Percentiles rank a stretch among this genome's conserved stretches.
phyloP scores from a whole-genome alignment of 2,888 invertebrate genomes.

The Molorchus minor region DNA sequence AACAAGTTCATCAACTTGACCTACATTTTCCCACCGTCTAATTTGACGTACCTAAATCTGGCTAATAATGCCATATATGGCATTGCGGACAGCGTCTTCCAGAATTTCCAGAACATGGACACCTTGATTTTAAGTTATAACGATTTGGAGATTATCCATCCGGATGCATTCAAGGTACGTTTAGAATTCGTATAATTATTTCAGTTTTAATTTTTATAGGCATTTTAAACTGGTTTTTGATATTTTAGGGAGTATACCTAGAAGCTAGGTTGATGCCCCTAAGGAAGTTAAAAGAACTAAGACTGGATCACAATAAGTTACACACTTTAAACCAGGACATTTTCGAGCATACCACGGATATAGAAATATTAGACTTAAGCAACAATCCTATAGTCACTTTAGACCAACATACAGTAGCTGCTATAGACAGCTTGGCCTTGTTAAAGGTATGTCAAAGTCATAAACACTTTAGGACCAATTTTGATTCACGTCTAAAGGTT shows the following conservation, averaged over 20 bases:
- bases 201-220: no score
- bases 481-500: no score
- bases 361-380: slow-evolving; percentile 75
- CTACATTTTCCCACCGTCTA: slow-evolving; percentile 64
- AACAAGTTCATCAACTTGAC: slow-evolving; percentile 41
- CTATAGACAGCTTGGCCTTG: slow-evolving; percentile 71
- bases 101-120: slow-evolving; percentile 69
- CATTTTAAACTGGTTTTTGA: slow-evolving; percentile 27
- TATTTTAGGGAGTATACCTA: slow-evolving; percentile 68
- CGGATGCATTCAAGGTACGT: slow-evolving; percentile 74
- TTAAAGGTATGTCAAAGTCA: slow-evolving; percentile 72
- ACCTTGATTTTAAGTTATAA: slow-evolving; percentile 77
- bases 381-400: slow-evolving; percentile 78
- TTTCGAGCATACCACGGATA: slow-evolving; percentile 75
- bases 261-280: slow-evolving; percentile 71
- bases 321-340: slow-evolving; percentile 76
- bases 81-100: slow-evolving; percentile 72
- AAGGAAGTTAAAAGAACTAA: slow-evolving; percentile 67
- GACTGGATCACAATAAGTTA: slow-evolving; percentile 75
- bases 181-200: no score
- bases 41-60: slow-evolving; percentile 69
- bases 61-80: slow-evolving; percentile 70
- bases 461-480: no score
- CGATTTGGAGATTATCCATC: slow-evolving; percentile 69
- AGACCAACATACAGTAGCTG: slow-evolving; percentile 70